Conservation (phyloP, 2,113 vertebrate species). For the Fregetta grallaria region DNA sequence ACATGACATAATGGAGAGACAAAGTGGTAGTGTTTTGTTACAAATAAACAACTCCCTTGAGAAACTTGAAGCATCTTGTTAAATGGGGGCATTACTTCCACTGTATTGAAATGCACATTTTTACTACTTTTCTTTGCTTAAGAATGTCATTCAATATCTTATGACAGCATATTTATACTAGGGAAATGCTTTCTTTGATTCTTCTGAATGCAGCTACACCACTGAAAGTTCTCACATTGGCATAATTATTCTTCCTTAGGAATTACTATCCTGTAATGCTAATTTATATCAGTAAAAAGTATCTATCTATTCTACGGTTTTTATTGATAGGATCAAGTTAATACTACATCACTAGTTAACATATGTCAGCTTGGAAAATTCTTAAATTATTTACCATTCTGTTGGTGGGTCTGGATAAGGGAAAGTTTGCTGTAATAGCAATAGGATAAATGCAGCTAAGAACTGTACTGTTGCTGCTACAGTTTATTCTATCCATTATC, state of each 20-base stretch:
- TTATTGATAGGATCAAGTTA: background rate
- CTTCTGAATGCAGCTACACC: background rate
- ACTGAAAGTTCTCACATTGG: background rate
- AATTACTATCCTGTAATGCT: background rate
- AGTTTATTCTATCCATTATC: background rate
- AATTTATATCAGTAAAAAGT: background rate
- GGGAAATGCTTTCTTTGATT: background rate
- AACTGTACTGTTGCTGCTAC: background rate
- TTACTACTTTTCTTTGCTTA: background rate
- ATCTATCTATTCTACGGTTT: background rate
- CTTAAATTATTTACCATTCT: background rate
- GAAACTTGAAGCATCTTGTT: background rate
- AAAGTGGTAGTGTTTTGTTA: background rate
- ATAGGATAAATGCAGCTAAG: background rate
- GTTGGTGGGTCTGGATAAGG: background rate
- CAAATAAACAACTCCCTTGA: constrained; percentile 1
- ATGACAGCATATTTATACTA: background rate
- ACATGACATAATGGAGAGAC: background rate
- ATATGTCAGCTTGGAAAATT: background rate
- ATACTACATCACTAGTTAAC: background rate
- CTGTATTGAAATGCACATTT: background rate
- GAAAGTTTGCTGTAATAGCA: background rate
- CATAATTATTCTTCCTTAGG: background rate
- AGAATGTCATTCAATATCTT: background rate
- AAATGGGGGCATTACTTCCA: background rate